Base-by-base conservation (phyloP, 1,140 invertebrate species). In the Aplysia californica region DNA sequence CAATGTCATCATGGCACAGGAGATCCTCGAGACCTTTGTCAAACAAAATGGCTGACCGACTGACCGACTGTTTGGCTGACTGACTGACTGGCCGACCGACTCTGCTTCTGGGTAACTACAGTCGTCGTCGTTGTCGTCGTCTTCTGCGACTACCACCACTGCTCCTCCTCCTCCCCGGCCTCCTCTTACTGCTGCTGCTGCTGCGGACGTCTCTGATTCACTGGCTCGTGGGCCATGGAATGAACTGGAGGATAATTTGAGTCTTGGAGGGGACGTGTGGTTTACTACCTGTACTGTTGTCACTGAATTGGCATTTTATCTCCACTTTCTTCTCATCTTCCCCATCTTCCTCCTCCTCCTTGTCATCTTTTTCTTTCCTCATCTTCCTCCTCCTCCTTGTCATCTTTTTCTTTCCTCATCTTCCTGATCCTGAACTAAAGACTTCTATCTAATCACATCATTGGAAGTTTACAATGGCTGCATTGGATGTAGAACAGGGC, bases 1-100 rank as follows among this genome's bases (percentile, higher is more conserved):
- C 89, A 95, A 98, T 89, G 92, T 97, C 39, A 94, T 95, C 88
- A 97, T 98, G 96, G 96, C 96, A 35, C 94, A 96, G 90, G 95
- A 97, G 90, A 98, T 98, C 89, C 91, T 98, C 82, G 95, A 96
- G 88, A 96, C 97, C 89, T 98, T 98, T 90, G 96, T 88, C 20
- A 83, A 84, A 74, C 80, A 80, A 33, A 78, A n/a, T n/a, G n/a
- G n/a, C n/a, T n/a, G n/a, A n/a, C n/a, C n/a, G n/a, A n/a, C n/a
- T n/a, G n/a, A n/a, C n/a, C n/a, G n/a, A n/a, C n/a, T n/a, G n/a
- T n/a, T n/a, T n/a, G n/a, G n/a, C n/a, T n/a, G n/a, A n/a, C n/a
- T n/a, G n/a, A n/a, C n/a, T n/a, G n/a, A n/a, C n/a, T n/a, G n/a
- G n/a, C n/a, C n/a, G n/a, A n/a, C n/a, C n/a, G n/a, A n/a, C n/a